These are phyloP conservation scores for Python bivittatus DNA, from an alignment of 2,113 vertebrate genomes.

Conservation along the genomic window DNA sequence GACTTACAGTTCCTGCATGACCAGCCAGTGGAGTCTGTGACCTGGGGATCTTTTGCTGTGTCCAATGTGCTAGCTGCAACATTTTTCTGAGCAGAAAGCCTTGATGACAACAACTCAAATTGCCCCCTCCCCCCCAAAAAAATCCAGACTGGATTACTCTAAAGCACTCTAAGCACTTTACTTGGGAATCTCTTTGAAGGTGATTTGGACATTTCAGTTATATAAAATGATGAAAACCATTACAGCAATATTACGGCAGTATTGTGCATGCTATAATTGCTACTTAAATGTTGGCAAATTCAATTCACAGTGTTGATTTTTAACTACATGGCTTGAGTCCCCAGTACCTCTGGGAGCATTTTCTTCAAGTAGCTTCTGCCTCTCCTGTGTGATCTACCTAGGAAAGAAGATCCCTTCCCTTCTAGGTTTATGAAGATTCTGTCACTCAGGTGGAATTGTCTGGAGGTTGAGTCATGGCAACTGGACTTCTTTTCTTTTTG, in stretches of 20 bases:
- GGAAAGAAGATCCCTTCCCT: neutral
- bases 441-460: too few relatives aligned
- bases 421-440: too few relatives aligned
- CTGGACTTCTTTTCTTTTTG: too few relatives aligned
- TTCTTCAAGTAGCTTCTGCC: neutral
- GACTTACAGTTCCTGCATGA: neutral
- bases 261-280: neutral
- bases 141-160: neutral
- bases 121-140: too few relatives aligned
- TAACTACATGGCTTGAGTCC: neutral
- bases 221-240: neutral
- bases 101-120: neutral
- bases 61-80: neutral
- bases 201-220: neutral
- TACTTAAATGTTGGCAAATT: neutral
- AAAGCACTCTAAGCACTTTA: neutral
- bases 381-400: neutral
- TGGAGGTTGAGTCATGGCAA: too few relatives aligned
- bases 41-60: neutral
- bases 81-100: neutral
- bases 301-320: neutral
- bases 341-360: neutral
- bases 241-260: neutral
- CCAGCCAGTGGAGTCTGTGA: neutral
- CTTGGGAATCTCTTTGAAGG: neutral